A percentile compares a stretch with the other conserved stretches of the same genome.
phyloP scores from a whole-genome alignment of 2,888 invertebrate species.

The Choristoneura rosaceana region DNA sequence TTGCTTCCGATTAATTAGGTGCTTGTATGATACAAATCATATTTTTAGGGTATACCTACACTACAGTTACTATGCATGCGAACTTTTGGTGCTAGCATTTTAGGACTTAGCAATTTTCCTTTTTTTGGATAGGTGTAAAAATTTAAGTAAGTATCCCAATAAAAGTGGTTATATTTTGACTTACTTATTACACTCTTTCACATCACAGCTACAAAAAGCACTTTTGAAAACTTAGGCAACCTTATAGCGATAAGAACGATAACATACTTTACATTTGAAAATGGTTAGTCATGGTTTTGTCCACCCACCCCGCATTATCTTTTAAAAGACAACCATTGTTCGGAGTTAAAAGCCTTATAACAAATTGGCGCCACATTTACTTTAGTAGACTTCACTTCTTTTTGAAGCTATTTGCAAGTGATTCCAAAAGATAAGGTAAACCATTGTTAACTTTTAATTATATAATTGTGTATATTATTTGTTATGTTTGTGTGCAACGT shows the following conservation, averaged over 20 bases:
- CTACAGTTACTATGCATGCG: too few relatives aligned
- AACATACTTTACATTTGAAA: slow-evolving; percentile 44
- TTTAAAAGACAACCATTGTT: slow-evolving; percentile 48
- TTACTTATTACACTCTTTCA: too few relatives aligned
- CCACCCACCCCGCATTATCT: slow-evolving; percentile 49
- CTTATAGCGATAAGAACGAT: slow-evolving; percentile 24
- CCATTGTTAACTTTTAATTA: slow-evolving; percentile 25
- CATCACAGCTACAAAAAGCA: slow-evolving; percentile 25
- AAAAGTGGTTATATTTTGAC: too few relatives aligned
- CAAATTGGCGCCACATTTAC: slow-evolving; percentile 47
- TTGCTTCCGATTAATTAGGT: slow-evolving; percentile 26
- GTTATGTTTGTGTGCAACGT: slow-evolving; percentile 46
- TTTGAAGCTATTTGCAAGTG: slow-evolving; percentile 28
- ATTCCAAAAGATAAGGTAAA: slow-evolving; percentile 38
- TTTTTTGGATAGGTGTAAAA: too few relatives aligned
- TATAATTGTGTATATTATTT: slow-evolving; percentile 9
- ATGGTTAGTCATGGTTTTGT: slow-evolving; percentile 48
- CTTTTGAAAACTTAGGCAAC: background rate
- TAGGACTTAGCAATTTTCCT: too few relatives aligned
- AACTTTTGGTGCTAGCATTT: too few relatives aligned
- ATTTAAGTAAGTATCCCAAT: too few relatives aligned
- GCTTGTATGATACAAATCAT: background rate
- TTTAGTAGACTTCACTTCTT: slow-evolving; percentile 21
- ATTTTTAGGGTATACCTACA: background rate
- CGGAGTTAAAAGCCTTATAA: slow-evolving; percentile 42